phyloP scores from a whole-genome alignment of 2,888 invertebrate genomes.

The Macrosoma leucophasiata region DNA sequence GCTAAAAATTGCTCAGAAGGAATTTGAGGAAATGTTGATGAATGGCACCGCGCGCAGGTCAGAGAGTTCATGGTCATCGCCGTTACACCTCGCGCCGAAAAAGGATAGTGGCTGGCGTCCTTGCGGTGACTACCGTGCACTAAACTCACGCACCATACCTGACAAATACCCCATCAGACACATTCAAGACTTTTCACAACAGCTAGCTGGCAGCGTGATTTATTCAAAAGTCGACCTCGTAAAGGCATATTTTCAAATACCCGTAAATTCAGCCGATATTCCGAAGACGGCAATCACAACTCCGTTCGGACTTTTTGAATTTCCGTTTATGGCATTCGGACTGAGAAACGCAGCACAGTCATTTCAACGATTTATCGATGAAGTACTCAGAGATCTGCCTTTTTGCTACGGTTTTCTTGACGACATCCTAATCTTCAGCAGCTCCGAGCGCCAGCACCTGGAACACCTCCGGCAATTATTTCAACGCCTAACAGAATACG shows the following conservation, averaged over 20 bases:
- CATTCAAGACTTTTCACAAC: slow-evolving; percentile 20
- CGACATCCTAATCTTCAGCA: slow-evolving; percentile 30
- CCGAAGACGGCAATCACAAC: slow-evolving; percentile 35
- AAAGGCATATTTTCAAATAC: slow-evolving; percentile 41
- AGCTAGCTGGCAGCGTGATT: slow-evolving; percentile 11
- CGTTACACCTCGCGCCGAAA: slow-evolving; percentile 32
- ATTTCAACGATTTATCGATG: slow-evolving; percentile 41
- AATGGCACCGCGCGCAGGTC: slow-evolving; percentile 22
- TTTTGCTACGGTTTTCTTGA: slow-evolving; percentile 33
- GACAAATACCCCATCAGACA: slow-evolving; percentile 19
- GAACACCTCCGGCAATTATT: slow-evolving; percentile 20
- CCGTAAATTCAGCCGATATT: slow-evolving; percentile 33
- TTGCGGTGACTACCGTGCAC: slow-evolving; percentile 20
- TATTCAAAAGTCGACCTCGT: slow-evolving; percentile 18
- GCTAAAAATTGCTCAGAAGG: slow-evolving; percentile 8
- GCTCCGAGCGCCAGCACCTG: slow-evolving; percentile 9
- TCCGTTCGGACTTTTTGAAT: slow-evolving; percentile 36
- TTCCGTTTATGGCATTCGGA: slow-evolving; percentile 37
- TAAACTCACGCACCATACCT: slow-evolving; percentile 20
- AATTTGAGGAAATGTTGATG: slow-evolving; percentile 24
- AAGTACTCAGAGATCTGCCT: slow-evolving; percentile 16
- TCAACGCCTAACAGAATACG: slow-evolving; percentile 6
- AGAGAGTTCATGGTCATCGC: slow-evolving; percentile 19
- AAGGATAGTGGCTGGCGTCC: slow-evolving; percentile 24
- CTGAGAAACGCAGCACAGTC: slow-evolving; percentile 45